Base-by-base conservation (phyloP, 2,888 invertebrate species). In the Drosophila parthenogenetica region DNA sequence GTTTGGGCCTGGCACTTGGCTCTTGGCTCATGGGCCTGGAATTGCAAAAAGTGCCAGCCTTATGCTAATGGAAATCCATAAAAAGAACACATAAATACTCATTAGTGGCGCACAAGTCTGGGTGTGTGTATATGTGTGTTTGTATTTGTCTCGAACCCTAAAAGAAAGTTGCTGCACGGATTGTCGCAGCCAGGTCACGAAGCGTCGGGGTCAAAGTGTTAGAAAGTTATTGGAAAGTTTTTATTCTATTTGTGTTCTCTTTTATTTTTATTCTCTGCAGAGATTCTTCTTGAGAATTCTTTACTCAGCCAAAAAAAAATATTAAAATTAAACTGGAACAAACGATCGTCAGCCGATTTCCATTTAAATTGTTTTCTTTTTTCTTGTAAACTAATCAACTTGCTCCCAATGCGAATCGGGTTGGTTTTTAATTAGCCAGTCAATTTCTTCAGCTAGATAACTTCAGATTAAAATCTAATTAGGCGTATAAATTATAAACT, bases 31-130 rank as follows among this genome's bases (percentile, higher is more conserved):
- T 49, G 43, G 49, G 16, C 60, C 40, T 59, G 57, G 22, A 43
- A 68, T 64, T 63, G 63, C 59, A 69, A 65, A 59, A 67, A 57
- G 53, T 70, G 55, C 59, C 39, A 48, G 76, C 66, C 67, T 74
- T 68, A 81, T 83, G 87, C 85, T 84, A 84, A 84, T 84, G 85
- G 75, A 72, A 84, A 87, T 84, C 79, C 87, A 84, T 84, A 84
- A 87, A 85, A 83, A 84, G 63, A 77, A 49, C 79, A 73, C 85
- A 85, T 87, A 84, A 83, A 83, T 84, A 77, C 79, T 84, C 77
- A 83, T 83, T 83, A 83, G 84, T 40, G 51, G 49, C 16, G 17
- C 39, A 40, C 54, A 35, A 14, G 25, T 45, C 39, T 60, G 35
- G 13, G 35, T 35, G 35, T 35, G 35, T 35, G 35, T 35, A 13